A percentile compares a stretch with the other conserved stretches of the same genome.
Conservation (phyloP, 2,888 invertebrate genomes). For the Leptinotarsa haldemani region DNA sequence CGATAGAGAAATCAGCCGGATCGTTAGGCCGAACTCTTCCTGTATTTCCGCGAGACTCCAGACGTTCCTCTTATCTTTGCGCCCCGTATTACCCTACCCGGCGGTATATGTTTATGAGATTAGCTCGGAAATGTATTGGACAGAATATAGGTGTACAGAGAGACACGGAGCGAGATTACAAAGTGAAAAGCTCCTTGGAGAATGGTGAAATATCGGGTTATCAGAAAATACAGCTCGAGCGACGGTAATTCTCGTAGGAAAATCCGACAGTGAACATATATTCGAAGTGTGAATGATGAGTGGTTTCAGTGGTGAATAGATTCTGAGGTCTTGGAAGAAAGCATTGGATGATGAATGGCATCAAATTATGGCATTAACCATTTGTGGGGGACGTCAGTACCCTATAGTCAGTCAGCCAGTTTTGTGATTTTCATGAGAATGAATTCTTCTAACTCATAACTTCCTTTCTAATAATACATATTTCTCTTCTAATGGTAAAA, state of each 20-base stretch:
- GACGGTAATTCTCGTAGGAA: background rate
- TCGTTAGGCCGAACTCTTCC: conserved; percentile 45
- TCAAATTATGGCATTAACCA: no score
- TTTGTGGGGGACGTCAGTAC: no score
- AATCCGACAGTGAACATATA: background rate
- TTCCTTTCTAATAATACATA: no score
- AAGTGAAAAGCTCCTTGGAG: conserved; percentile 29
- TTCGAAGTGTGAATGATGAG: background rate
- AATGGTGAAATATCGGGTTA: conserved; percentile 12
- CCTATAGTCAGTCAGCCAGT: no score
- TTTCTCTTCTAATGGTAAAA: no score
- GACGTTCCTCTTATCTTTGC: conserved; percentile 43
- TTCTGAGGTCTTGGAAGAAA: background rate
- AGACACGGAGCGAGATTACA: conserved; percentile 34
- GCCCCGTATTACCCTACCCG: conserved; percentile 22
- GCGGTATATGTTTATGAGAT: conserved; percentile 34
- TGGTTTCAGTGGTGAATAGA: background rate
- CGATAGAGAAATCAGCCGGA: conserved; percentile 37
- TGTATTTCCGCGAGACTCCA: conserved; percentile 39
- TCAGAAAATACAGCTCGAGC: conserved; percentile 12
- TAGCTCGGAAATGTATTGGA: conserved; percentile 35
- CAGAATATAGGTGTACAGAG: conserved; percentile 32
- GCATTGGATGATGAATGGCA: background rate
- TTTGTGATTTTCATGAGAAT: no score
- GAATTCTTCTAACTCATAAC: no score